Percentiles rank a stretch among this genome's conserved stretches.
Conservation (phyloP, 2,797 vertebrate genomes). For the Anomalospiza imberbis region DNA sequence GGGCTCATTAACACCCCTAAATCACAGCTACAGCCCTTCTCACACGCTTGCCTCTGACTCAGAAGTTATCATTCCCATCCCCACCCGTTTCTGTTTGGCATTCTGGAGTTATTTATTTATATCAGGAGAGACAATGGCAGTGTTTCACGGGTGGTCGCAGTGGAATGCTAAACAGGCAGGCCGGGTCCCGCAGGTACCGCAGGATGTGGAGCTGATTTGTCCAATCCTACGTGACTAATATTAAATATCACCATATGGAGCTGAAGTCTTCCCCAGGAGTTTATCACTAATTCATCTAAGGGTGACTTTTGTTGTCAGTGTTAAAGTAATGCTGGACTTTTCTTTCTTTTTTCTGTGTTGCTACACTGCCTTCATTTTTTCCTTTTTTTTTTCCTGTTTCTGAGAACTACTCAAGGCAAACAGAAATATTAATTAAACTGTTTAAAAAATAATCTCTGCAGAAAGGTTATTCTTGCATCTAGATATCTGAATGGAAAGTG, state of each 20-base stretch:
- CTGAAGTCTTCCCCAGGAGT: conserved; percentile 11
- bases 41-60: not conserved
- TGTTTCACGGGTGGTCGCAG: not conserved
- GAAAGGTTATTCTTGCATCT: conserved; percentile 4
- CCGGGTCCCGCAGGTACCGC: not conserved
- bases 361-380: not conserved
- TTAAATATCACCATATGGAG: conserved; percentile 40
- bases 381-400: not conserved
- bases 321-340: not conserved
- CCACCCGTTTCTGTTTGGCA: conserved; percentile 31
- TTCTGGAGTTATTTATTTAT: conserved; percentile 60
- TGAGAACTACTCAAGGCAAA: conserved; percentile 41
- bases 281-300: conserved; percentile 61
- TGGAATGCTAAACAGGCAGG: conserved; percentile 44
- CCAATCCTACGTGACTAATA: conserved; percentile 5
- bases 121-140: conserved; percentile 43
- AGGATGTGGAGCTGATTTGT: not conserved
- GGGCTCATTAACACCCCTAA: conserved; percentile 28
- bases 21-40: not conserved
- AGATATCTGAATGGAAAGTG: not conserved
- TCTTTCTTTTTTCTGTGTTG: conserved; percentile 35
- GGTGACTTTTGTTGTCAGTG: conserved; percentile 53
- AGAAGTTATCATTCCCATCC: conserved; percentile 7
- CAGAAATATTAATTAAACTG: conserved; percentile 67
- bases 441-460: conserved; percentile 49